Conservation (phyloP, 2,113 vertebrate species). For the Gymnocephalus cernua region DNA sequence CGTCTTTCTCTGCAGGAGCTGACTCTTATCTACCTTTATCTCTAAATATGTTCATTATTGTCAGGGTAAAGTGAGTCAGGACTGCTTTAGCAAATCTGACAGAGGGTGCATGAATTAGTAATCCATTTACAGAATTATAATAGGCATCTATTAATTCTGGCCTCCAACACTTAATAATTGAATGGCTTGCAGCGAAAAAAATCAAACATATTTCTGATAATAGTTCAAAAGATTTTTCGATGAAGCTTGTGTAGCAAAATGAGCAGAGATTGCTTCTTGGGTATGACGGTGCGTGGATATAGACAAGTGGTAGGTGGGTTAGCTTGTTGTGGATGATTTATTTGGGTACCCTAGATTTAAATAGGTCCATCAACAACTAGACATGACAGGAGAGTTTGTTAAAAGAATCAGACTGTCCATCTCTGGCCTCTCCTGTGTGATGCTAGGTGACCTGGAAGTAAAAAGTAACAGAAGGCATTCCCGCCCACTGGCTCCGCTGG, state of each 20-base stretch:
- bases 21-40: not conserved
- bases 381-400: slow-evolving; percentile 26
- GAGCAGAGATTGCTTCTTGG: not conserved
- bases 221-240: not conserved
- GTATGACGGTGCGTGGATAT: not conserved
- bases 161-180: not conserved
- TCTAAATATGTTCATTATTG: slow-evolving; percentile 25
- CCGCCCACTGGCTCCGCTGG: slow-evolving; percentile 69
- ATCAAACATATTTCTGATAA: not conserved
- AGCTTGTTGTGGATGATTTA: not conserved
- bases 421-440: slow-evolving; percentile 48
- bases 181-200: not conserved
- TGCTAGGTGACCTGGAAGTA: slow-evolving; percentile 83
- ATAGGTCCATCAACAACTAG: slow-evolving; percentile 8
- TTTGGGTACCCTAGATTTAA: slow-evolving; percentile 4
- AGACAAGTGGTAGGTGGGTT: not conserved
- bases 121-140: slow-evolving; percentile 18
- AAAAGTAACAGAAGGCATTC: slow-evolving; percentile 81
- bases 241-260: not conserved
- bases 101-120: slow-evolving; percentile 23
- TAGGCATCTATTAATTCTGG: not conserved
- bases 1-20: not conserved
- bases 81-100: slow-evolving; percentile 3
- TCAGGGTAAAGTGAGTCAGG: slow-evolving; percentile 34
- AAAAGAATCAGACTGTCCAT: slow-evolving; percentile 40